These are phyloP conservation scores for Cercopithecus neglectus DNA, from an alignment of 2,797 vertebrate species.

Conservation along the genomic window DNA sequence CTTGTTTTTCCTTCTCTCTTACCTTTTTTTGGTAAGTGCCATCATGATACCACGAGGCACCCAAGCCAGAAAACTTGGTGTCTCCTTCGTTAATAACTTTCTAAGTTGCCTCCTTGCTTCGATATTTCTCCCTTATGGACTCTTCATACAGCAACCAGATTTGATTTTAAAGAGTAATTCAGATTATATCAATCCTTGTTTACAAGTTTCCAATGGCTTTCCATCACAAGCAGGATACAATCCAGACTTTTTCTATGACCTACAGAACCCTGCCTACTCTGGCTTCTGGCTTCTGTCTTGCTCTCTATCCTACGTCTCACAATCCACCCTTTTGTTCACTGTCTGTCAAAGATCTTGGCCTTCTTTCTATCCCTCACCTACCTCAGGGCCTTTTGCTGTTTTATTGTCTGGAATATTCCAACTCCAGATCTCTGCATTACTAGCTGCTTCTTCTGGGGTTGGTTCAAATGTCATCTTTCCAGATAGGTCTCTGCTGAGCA, in stretches of 20 bases:
- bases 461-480: neutral
- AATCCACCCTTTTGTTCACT: neutral
- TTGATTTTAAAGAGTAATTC: slow-evolving; percentile 46
- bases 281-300: neutral
- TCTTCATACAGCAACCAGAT: slow-evolving; percentile 8
- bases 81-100: slow-evolving; percentile 4
- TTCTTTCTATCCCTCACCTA: neutral
- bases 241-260: neutral
- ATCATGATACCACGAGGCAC: neutral
- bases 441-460: neutral
- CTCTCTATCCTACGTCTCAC: neutral
- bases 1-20: neutral
- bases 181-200: neutral
- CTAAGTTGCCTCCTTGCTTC: neutral
- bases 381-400: neutral
- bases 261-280: neutral
- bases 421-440: neutral
- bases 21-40: neutral
- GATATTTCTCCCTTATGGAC: neutral
- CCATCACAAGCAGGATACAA: slow-evolving; percentile 2
- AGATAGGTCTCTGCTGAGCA: neutral
- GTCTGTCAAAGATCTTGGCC: neutral
- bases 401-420: neutral
- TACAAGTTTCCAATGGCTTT: slow-evolving; percentile 35
- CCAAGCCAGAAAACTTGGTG: slow-evolving; percentile 11